Evolutionary conservation across 2,113 vertebrate species (phyloP).

Genomic region (Pitta sordida): DNA sequence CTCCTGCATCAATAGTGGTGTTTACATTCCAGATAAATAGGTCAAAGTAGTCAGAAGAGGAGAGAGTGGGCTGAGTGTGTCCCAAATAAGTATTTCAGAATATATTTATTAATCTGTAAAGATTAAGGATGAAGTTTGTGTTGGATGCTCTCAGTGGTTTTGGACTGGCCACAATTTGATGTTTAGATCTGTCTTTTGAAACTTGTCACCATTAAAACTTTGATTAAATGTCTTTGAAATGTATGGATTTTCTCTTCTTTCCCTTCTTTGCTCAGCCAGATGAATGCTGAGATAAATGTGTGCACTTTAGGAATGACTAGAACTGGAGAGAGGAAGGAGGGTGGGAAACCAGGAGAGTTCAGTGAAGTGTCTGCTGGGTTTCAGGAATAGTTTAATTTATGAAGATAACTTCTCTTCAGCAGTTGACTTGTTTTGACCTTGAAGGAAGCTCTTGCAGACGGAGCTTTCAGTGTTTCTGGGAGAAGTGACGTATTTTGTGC

Average conservation of each 20-base stretch:
- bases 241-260: not conserved
- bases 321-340: not conserved
- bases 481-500: not conserved
- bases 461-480: not conserved
- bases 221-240: not conserved
- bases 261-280: not conserved
- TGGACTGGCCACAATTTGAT: not conserved
- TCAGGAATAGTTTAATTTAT: not conserved
- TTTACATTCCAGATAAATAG: conserved; percentile 27
- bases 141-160: not conserved
- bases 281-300: not conserved
- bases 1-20: not conserved
- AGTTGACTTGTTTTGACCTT: not conserved
- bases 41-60: conserved; percentile 61
- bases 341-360: not conserved
- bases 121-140: not conserved
- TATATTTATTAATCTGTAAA: not conserved
- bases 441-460: not conserved
- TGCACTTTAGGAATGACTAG: not conserved
- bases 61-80: conserved; percentile 11
- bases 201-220: not conserved
- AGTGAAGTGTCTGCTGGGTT: not conserved
- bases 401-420: not conserved
- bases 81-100: conserved; percentile 40
- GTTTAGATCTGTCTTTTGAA: not conserved